These are phyloP conservation scores for Verasper variegatus DNA, from an alignment of 2,113 vertebrate genomes.

Conservation along the genomic window DNA sequence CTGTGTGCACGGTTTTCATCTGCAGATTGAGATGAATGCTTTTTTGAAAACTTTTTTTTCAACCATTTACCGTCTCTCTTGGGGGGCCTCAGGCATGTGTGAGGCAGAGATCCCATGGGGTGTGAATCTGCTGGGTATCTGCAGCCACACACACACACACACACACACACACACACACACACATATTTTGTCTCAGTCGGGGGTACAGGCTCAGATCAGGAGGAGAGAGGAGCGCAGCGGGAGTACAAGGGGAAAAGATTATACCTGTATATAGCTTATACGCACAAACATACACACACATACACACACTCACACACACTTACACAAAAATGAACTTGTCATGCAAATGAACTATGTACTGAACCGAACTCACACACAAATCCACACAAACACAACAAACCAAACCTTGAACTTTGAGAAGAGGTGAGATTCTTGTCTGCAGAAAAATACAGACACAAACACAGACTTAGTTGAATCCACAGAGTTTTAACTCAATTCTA, in stretches of 20 bases:
- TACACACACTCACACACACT: conserved; percentile 4
- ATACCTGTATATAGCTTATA: conserved; percentile 48
- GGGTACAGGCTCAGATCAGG: conserved; percentile 49
- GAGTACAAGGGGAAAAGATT: conserved; percentile 61
- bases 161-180: conserved; percentile 24
- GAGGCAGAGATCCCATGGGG: conserved; percentile 46
- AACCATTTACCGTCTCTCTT: conserved; percentile 34
- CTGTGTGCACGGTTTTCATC: neutral
- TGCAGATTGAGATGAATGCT: neutral
- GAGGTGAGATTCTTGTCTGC: neutral
- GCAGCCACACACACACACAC: neutral
- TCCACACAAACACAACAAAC: conserved; percentile 16
- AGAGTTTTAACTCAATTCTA: too few species aligned
- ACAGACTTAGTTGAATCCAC: too few species aligned
- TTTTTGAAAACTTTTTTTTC: conserved; percentile 12
- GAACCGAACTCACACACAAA: conserved; percentile 1
- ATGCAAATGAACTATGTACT: neutral
- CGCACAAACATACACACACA: too few species aligned
- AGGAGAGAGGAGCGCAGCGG: conserved; percentile 51
- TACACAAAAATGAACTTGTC: conserved; percentile 7
- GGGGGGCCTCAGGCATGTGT: conserved; percentile 43
- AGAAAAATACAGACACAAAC: neutral
- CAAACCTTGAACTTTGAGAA: conserved; percentile 39
- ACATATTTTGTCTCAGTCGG: conserved; percentile 49
- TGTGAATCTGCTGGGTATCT: conserved; percentile 39